Percentiles rank a stretch among this genome's conserved stretches.
Evolutionary conservation across 2,888 invertebrate genomes (phyloP).

Genomic region (Achlya flavicornis): DNA sequence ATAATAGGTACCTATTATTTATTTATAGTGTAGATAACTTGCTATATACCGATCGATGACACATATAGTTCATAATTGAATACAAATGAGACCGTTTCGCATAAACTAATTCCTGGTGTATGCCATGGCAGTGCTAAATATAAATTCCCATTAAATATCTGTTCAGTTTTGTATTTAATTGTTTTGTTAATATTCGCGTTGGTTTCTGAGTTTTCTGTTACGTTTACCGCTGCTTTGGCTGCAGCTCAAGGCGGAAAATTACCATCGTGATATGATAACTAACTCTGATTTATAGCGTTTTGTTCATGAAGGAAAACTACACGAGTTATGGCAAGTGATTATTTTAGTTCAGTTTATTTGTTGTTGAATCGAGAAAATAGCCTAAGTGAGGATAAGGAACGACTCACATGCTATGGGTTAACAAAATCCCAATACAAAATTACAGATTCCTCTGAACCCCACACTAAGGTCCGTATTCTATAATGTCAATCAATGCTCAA

Average conservation of each 20-base stretch:
- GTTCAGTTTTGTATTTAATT: neutral
- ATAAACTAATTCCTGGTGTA: slow-evolving; percentile 24
- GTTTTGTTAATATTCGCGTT: neutral
- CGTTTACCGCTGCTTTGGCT: neutral
- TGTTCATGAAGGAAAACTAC: neutral
- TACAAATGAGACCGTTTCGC: slow-evolving; percentile 32
- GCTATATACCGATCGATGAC: slow-evolving; percentile 26
- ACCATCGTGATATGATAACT: neutral
- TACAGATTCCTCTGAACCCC: too few relatives aligned
- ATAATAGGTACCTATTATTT: neutral
- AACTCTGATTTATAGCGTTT: neutral
- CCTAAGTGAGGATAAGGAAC: too few relatives aligned
- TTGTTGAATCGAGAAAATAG: neutral
- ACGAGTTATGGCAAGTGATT: neutral
- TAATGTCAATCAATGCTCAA: too few relatives aligned
- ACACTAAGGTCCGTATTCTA: too few relatives aligned
- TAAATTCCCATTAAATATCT: slow-evolving; percentile 19
- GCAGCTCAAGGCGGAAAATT: neutral
- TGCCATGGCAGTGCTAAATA: slow-evolving; percentile 20
- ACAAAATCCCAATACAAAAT: too few relatives aligned
- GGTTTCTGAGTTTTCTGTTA: neutral
- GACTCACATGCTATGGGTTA: too few relatives aligned
- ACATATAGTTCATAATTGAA: slow-evolving; percentile 25
- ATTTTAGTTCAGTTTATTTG: neutral
- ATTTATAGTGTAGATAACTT: neutral